phyloP scores from a whole-genome alignment of 2,113 vertebrate species.

The Kryptolebias marmoratus region DNA sequence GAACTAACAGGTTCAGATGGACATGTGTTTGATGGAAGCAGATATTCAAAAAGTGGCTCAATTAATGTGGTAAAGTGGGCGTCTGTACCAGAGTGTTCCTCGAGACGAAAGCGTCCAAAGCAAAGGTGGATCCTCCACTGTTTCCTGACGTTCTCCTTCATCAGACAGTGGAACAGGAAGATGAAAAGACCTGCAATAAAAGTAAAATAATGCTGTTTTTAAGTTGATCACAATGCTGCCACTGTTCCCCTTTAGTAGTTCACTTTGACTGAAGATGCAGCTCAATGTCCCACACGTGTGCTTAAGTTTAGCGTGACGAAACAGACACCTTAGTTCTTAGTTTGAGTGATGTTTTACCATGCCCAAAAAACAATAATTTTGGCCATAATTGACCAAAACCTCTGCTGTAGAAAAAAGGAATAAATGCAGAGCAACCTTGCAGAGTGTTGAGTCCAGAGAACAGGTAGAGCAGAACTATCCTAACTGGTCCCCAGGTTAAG shows the following conservation, averaged over 20 bases:
- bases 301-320: too few species aligned
- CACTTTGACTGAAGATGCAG: too few species aligned
- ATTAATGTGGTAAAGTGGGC: too few species aligned
- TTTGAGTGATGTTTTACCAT: too few species aligned
- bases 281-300: too few species aligned
- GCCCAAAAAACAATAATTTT: background rate
- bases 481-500: slow-evolving; percentile 85
- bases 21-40: slow-evolving; percentile 7
- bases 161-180: slow-evolving; percentile 90
- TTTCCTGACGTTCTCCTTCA: slow-evolving; percentile 88
- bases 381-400: background rate
- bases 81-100: slow-evolving; percentile 82
- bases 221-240: too few species aligned
- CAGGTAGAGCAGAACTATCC: slow-evolving; percentile 85
- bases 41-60: too few species aligned
- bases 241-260: too few species aligned
- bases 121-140: slow-evolving; percentile 87
- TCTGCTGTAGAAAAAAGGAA: background rate
- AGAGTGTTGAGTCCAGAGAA: slow-evolving; percentile 89
- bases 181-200: slow-evolving; percentile 86
- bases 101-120: slow-evolving; percentile 78
- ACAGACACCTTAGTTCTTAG: too few species aligned
- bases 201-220: background rate
- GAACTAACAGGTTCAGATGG: background rate
- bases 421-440: slow-evolving; percentile 81